Evolutionary conservation across 2,113 vertebrate species (phyloP), one percentile per base, ranked within the genome.

Genomic region (Hypocryptadius cinnamomeus): DNA sequence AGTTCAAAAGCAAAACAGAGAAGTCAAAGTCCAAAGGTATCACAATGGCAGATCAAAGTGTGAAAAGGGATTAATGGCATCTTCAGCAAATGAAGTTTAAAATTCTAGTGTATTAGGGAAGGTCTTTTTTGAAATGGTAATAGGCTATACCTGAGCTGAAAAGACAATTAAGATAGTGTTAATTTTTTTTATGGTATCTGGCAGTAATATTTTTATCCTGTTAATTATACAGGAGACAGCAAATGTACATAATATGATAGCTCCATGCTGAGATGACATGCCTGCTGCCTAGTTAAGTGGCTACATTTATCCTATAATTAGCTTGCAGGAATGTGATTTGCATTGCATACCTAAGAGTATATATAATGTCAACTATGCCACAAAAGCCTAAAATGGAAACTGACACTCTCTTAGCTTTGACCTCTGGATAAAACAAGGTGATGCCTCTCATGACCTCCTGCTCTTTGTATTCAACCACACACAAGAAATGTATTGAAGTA

Each of bases 261-360:
- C 96, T 97, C 92, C 90, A 95, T 92, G 96, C 95, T 80, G 97
- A 97, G 97, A 92, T 93, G 97, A 96, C 96, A 95, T 92, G 96
- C 92, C 95, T 79, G 82, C 96, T 98, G 97, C 96, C 96, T 97
- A 97, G 96, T 93, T 98, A 98, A 98, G 97, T 94, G 97, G 95
- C 93, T 97, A 96, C 96, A 94, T 97, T 98, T 98, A 98, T 98
- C 98, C 97, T 97, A 97, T 98, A 98, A 98, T 98, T 98, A 98
- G 98, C 97, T 97, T 95, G 95, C 94, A 96, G 96, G 97, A 98
- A 98, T 98, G 98, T 92, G 94, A 97, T 97, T 97, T 96, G 96
- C 98, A 97, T 96, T 96, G 97, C 96, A 96, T 90, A 95, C 94
- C 96, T 96, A 95, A 91, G 90, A 97, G 94, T 89, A 87, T 78